phyloP scores from a whole-genome alignment of 2,113 vertebrate genomes.

The Saccopteryx bilineata region DNA sequence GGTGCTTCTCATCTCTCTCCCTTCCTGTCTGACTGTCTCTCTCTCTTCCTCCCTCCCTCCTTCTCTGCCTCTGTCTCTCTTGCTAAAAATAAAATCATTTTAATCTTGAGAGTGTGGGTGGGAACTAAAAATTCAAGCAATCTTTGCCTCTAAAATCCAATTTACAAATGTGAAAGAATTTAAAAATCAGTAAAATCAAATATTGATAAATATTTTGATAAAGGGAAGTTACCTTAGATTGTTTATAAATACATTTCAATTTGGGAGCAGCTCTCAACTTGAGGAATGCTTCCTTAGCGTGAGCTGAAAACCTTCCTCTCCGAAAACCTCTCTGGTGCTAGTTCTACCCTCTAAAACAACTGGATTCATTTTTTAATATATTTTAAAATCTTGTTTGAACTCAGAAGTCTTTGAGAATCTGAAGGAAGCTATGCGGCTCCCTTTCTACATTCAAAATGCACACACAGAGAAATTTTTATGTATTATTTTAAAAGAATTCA shows the following conservation, averaged over 20 bases:
- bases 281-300: neutral
- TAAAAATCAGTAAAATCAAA: conserved; percentile 46
- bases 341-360: neutral
- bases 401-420: neutral
- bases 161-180: conserved; percentile 37
- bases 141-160: conserved; percentile 27
- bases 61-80: too few species aligned
- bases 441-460: neutral
- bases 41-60: too few species aligned
- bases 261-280: neutral
- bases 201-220: conserved; percentile 38
- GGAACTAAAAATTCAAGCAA: neutral
- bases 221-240: conserved; percentile 23
- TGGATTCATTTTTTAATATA: neutral
- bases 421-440: neutral
- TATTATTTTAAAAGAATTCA: conserved; percentile 25
- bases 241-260: neutral
- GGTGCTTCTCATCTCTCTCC: too few species aligned
- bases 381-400: neutral
- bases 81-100: neutral
- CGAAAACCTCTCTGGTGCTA: neutral
- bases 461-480: neutral
- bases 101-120: neutral
- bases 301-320: neutral
- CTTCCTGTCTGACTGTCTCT: too few species aligned